Conservation (phyloP, 2,797 vertebrate species). For the Petrocephalus sullivani region DNA sequence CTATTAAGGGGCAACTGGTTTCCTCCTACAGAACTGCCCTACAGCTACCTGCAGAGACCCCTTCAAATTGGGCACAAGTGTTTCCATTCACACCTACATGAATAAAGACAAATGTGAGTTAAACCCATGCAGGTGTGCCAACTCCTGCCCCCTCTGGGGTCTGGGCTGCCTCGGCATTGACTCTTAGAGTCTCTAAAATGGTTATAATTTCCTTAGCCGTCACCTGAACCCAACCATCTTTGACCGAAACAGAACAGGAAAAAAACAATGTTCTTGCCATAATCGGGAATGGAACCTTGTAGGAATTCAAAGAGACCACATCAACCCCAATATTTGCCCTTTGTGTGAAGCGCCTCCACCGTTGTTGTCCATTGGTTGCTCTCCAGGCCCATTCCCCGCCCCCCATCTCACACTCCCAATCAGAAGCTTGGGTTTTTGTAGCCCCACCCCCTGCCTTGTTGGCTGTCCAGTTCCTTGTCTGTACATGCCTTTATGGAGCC, state of each 20-base stretch:
- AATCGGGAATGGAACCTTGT: conserved; percentile 27
- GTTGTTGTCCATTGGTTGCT: neutral
- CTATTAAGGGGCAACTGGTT: neutral
- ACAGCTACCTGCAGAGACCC: neutral
- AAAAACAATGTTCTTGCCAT: conserved; percentile 27
- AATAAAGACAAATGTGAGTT: neutral
- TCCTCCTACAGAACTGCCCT: neutral
- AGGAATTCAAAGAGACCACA: conserved; percentile 49
- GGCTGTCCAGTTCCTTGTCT: conserved; percentile 29
- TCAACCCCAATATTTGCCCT: conserved; percentile 48
- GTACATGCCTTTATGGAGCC: conserved; percentile 51
- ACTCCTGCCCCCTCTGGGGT: neutral
- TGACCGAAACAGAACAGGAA: neutral
- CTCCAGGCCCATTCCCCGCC: conserved; percentile 25
- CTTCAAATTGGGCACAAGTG: neutral
- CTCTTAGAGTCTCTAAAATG: neutral
- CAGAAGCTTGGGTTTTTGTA: conserved; percentile 46
- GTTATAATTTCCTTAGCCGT: neutral
- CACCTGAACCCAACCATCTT: neutral
- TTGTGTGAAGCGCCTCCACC: conserved; percentile 30
- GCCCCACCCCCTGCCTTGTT: conserved; percentile 54
- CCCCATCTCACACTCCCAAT: conserved; percentile 30
- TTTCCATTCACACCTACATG: neutral
- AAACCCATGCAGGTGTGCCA: neutral
- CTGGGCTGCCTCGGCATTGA: neutral